These are phyloP conservation scores for Gymnothorax reevesii DNA, from an alignment of 2,797 vertebrate genomes.

Conservation along the genomic window DNA sequence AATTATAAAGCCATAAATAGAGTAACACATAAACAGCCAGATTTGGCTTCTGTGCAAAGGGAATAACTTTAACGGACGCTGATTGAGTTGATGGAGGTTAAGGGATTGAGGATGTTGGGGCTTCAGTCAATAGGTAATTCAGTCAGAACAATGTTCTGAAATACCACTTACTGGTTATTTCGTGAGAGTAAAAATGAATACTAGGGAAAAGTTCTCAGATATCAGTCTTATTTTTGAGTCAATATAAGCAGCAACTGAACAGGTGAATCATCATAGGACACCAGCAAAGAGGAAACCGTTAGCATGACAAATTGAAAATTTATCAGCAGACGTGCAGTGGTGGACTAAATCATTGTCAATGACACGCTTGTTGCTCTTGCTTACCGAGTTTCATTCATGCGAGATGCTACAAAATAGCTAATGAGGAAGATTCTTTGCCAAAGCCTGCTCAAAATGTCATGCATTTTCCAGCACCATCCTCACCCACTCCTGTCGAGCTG, in stretches of 20 bases:
- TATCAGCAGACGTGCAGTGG: slow-evolving; percentile 59
- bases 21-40: too few species aligned
- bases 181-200: neutral
- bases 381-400: neutral
- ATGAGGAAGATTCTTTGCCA: neutral
- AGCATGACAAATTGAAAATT: slow-evolving; percentile 66
- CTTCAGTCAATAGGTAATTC: neutral
- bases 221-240: neutral
- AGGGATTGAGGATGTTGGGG: too few species aligned
- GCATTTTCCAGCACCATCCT: neutral
- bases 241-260: neutral
- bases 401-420: neutral
- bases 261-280: slow-evolving; percentile 9
- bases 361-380: slow-evolving; percentile 29
- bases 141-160: neutral
- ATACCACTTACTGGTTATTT: neutral
- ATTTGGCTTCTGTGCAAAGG: too few species aligned
- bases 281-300: slow-evolving; percentile 50
- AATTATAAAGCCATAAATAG: too few species aligned
- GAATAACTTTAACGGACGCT: too few species aligned
- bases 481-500: neutral
- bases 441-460: neutral
- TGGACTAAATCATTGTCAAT: slow-evolving; percentile 62
- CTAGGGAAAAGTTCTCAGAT: neutral
- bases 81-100: too few species aligned